phyloP scores from a whole-genome alignment of 2,113 vertebrate species.

The Galbula dea region DNA sequence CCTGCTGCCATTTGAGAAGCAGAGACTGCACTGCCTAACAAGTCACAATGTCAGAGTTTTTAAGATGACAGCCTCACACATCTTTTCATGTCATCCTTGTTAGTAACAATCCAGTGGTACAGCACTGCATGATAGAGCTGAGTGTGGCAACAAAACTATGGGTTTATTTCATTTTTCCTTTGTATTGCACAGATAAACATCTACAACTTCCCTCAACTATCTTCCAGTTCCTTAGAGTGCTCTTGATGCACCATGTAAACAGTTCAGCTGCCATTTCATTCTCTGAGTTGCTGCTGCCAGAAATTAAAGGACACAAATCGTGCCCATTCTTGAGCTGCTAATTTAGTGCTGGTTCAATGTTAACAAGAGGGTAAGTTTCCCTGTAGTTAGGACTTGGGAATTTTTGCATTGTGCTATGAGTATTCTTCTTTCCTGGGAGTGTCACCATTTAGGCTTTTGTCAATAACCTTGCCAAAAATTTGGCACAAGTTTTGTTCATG shows the following conservation, averaged over 20 bases:
- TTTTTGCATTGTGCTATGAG: not conserved
- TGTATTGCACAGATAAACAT: not conserved
- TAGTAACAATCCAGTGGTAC: not conserved
- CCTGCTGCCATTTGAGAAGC: not conserved
- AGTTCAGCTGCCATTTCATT: slow-evolving; percentile 1
- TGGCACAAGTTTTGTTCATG: not conserved
- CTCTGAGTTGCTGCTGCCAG: not conserved
- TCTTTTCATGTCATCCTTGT: slow-evolving; percentile 18
- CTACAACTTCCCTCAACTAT: not conserved
- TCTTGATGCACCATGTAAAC: not conserved
- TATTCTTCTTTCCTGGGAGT: not conserved
- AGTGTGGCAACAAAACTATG: not conserved
- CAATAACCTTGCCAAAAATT: not conserved
- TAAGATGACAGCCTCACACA: slow-evolving; percentile 8
- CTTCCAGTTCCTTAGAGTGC: not conserved
- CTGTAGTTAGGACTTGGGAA: not conserved
- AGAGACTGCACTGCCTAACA: slow-evolving; percentile 45
- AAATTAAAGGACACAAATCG: slow-evolving; percentile 1
- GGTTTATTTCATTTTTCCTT: not conserved
- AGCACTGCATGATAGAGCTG: not conserved
- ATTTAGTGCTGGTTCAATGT: not conserved
- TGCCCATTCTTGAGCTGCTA: not conserved
- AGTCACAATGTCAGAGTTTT: slow-evolving; percentile 2
- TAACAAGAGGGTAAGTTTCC: not conserved
- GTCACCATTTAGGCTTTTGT: not conserved